Conservation (phyloP, 2,797 vertebrate species). For the Xiphophorus birchmanni region DNA sequence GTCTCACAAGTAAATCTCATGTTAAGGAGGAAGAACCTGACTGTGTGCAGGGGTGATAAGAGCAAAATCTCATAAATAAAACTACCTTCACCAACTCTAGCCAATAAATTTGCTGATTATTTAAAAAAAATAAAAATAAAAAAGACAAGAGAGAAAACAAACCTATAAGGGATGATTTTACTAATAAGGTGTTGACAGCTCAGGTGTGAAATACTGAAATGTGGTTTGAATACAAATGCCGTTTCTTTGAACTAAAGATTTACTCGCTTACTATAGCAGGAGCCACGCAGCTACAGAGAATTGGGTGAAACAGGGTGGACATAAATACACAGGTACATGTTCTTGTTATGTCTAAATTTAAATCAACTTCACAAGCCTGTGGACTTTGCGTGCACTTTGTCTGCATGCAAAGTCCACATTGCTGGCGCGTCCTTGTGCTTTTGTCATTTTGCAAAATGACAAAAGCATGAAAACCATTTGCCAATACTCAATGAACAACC, state of each 20-base stretch:
- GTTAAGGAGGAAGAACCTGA: constrained; percentile 13
- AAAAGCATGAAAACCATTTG: neutral
- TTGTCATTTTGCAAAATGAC: constrained; percentile 23
- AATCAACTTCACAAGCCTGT: constrained; percentile 12
- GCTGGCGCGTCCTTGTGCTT: too few relatives aligned
- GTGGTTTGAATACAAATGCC: constrained; percentile 31
- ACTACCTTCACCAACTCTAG: constrained; percentile 13
- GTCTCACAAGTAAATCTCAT: constrained; percentile 31
- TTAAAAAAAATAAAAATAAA: neutral
- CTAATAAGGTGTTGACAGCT: constrained; percentile 69
- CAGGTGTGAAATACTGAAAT: constrained; percentile 49
- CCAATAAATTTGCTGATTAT: constrained; percentile 40
- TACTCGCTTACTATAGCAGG: constrained; percentile 15
- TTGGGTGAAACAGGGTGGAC: neutral
- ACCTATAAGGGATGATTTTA: constrained; percentile 24
- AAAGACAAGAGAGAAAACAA: constrained; percentile 19
- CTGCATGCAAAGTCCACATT: neutral
- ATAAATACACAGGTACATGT: neutral
- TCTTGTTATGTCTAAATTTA: constrained; percentile 18
- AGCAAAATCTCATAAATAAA: neutral
- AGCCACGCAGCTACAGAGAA: constrained; percentile 23
- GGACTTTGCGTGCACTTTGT: neutral
- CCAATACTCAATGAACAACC: constrained; percentile 6
- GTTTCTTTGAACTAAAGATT: constrained; percentile 47
- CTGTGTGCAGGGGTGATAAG: constrained; percentile 20